Evolutionary conservation across 37 sponge, comb jelly and placozoan species (phyloP), one percentile per base, ranked within the genome.

Genomic region (Crambe crambe): DNA sequence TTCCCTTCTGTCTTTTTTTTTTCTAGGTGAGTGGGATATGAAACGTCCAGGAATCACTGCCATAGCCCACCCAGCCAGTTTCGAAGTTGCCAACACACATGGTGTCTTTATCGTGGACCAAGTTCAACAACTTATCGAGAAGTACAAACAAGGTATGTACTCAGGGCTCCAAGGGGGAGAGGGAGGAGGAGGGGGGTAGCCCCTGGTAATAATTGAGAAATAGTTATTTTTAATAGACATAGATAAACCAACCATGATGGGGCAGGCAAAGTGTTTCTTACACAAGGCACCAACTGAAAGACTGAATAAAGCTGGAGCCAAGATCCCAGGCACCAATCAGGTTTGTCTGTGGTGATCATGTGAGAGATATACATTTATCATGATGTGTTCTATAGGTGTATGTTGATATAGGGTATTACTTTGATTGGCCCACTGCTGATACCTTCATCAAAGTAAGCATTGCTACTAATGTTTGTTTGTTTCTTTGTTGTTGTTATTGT

Each of bases 71-170:
- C 88, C 88, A 1, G 40, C 73, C 29, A 25, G 65, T 0, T 21
- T 75, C 0, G 40, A 78, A 4, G 29, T 82, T n/a, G 87, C 83
- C 39, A 91, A 73, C 22, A 83, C 65, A 0, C 91, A 91, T 42
- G 91, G 91, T 39, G 91, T 91, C 61, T 91, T 75, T 71, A 80
- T 91, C 0, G 42, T 86, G 39, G 77, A 84, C 27, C 67, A 86
- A 41, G 25, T 77, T 1, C 40, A 75, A 36, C 59, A 39, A 4
- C 30, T 80, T 27, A 9, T 35, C 44, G 32, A 69, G 31, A 73
- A 74, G 37, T 89, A 80, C 68, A 36, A 58, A 26, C 18, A 73
- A 79, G 83, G 89, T 88, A 20, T 1, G 56, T 10, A 42, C n/a
- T n/a, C n/a, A n/a, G n/a, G n/a, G n/a, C n/a, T n/a, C n/a, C n/a